Evolutionary conservation across 2,888 invertebrate genomes (phyloP), one percentile per base, ranked within the genome.

Genomic region (Bibio marci): DNA sequence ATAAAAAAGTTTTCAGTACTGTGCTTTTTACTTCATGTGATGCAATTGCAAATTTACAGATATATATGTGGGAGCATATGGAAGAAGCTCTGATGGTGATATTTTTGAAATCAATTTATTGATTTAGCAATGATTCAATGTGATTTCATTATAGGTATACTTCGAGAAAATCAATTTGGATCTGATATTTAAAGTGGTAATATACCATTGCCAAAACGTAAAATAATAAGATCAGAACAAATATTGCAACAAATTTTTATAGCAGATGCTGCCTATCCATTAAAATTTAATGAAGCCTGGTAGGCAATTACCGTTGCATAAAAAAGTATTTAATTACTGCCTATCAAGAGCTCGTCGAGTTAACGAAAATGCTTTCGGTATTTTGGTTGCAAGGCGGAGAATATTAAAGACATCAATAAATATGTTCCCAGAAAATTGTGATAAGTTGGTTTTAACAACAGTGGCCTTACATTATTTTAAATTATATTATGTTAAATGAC

Each of bases 21-120:
- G 48, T 47, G 8, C 35, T 50, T 34, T 30, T 49, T 27, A 48
- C 45, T 10, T 31, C 33, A 2, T 44, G 38, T 15, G 47, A 50
- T 37, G 31, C 43, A 36, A 44, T 22, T 46, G 49, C 32, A 40
- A 39, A 30, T 49, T 49, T 32, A 43, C 41, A 5, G 19, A 41
- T 31, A 40, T 46, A 19, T 45, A 48, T 18, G 37, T 46, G 17
- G 47, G 49, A 30, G 34, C 40, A 10, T 42, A 45, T 32, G 48
- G 47, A 3, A 34, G 40, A 6, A 22, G 41, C 18, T 40, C 41
- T 14, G 48, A 50, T 41, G 43, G 44, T 7, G 44, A 44, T 14
- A 40, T 37, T 30, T 40, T 34, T 15, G 11, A 38, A 13, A 15
- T n/a, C 12, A 13, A 5, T n/a, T n/a, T 33, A 28, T 15, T 14